Percentiles rank a stretch among this genome's conserved stretches.
phyloP scores from a whole-genome alignment of 2,113 vertebrate genomes.

The Entomyzon cyanotis region DNA sequence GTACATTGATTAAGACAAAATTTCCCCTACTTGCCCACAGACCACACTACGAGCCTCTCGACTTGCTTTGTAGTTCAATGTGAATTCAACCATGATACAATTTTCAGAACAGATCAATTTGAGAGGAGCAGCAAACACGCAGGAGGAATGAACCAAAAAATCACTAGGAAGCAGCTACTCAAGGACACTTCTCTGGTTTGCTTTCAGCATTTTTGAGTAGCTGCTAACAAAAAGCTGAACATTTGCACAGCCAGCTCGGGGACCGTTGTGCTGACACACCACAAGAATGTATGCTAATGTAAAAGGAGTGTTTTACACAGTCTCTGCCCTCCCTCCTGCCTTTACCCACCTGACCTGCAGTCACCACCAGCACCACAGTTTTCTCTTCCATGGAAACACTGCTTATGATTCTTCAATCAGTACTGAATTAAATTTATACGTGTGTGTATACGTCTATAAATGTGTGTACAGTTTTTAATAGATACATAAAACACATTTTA shows the following conservation, averaged over 20 bases:
- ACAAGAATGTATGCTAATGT: not conserved
- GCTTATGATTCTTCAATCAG: not conserved
- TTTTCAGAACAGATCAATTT: constrained; percentile 41
- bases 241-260: not conserved
- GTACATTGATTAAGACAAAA: constrained; percentile 51
- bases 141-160: constrained; percentile 8
- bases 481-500: not conserved
- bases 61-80: constrained; percentile 19
- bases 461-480: not conserved
- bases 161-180: not conserved
- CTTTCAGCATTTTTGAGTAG: not conserved
- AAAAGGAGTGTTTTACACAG: not conserved
- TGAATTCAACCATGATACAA: constrained; percentile 60
- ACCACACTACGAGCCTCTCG: constrained; percentile 16
- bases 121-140: not conserved
- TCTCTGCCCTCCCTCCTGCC: not conserved
- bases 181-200: not conserved
- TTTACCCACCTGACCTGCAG: not conserved
- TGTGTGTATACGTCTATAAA: not conserved
- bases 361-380: not conserved
- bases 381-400: not conserved
- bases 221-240: not conserved
- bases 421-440: not conserved
- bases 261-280: not conserved
- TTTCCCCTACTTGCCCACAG: constrained; percentile 12